Base-by-base conservation (phyloP, 2,888 invertebrate genomes). In the Tetranychus piercei region DNA sequence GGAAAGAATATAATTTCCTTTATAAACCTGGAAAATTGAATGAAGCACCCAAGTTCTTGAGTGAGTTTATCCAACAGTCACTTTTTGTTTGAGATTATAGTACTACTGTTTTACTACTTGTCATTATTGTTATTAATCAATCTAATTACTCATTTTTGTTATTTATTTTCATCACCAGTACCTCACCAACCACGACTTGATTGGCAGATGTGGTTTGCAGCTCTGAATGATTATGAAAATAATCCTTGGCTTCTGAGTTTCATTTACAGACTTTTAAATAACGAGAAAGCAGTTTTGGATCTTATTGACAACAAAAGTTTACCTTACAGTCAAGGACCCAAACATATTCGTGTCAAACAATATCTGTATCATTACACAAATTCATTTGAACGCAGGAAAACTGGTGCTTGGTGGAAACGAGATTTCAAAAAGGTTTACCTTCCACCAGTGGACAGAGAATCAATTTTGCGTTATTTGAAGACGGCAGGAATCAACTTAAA, bases 181-280 rank as follows among this genome's bases (percentile, higher is more conserved):
- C 90, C 90, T 18, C 88, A 90, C 83, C 88, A 89, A 79, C 90
- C 90, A 0, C 85, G 90, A 75, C 83, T 91, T 22, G 91, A 91
- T 81, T 90, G 90, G 88, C 90, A 90, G 83, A 88, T 91, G 87
- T 89, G 89, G 87, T 89, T 88, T 83, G 90, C 90, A 15, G 88
- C 90, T 1, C 84, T 88, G 22, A 87, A 87, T 45, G 86, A 85
- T 69, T 87, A 88, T 78, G 82, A 85, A 78, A 86, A 88, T 79
- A 88, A 90, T 81, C 88, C 89, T 0, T 91, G 90, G 90, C 83
- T 90, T 75, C 83, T 89, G 79, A 88, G 88, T 9, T 82, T 90
- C 65, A 85, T 87, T 0, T 88, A 89, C 82, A 84, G 89, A 73
- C 81, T 90, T 3, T 82, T 89, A 70, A 83, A 83, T 43, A 87